Base-by-base conservation (phyloP, 2,113 vertebrate species). In the Nesogale talazaci region DNA sequence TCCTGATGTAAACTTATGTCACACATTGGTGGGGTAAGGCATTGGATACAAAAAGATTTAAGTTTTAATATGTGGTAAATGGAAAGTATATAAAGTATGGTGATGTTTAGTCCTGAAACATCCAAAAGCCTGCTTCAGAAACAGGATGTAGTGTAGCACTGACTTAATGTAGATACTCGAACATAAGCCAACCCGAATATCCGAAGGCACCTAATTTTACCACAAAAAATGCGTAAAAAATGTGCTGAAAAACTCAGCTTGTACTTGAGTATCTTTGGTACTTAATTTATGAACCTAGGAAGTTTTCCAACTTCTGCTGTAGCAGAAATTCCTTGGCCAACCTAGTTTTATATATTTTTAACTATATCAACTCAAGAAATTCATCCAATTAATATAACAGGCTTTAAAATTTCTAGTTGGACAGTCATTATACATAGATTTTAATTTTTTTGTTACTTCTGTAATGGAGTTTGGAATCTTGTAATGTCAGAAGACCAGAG, bases 31-130 rank as follows among this genome's bases (percentile, higher is more conserved):
- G 11, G 14, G 56, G 14, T 81, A 67, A 92, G 16, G 36, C 25
- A 17, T 74, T 88, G 23, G 69, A 56, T 86, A 59, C 1, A 3
- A 57, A 36, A 80, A 34, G 88, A 63, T 88, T 92, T 83, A 82
- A 78, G 11, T 85, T 90, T 92, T 82, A 93, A 27, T 94, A 72
- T 76, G 9, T 79, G 70, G 38, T 91, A 86, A 91, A 69, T 63
- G 78, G 34, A 25, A 95, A 78, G 1, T 84, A 25, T 74, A 31
- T 94, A 77, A 76, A 34, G 92, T 52, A 79, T 69, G 38, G 25
- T 42, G 3, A 77, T 36, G 81, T 92, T 95, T 92, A 86, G 91
- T 92, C 92, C 38, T 89, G 38, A 93, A 56, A 88, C 3, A 90
- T 82, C 89, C 57, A 70, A 82, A 6, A 77, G 46, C 16, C 22